Conservation (phyloP, 1,140 invertebrate species). For the Ceratina japonica region DNA sequence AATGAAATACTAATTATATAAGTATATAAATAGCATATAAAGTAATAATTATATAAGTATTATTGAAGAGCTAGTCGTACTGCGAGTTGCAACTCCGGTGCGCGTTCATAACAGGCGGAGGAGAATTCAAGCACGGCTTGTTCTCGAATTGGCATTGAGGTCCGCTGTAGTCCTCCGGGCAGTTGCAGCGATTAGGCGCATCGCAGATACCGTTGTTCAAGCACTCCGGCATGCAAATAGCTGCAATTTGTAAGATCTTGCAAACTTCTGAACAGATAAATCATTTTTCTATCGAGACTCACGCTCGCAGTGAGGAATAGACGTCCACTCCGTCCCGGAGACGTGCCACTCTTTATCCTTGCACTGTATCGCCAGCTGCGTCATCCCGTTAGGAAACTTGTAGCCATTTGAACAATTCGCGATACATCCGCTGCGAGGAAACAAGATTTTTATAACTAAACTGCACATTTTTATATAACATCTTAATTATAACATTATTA, state of each 20-base stretch:
- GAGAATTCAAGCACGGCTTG: constrained; percentile 84
- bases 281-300: constrained; percentile 60
- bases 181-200: constrained; percentile 85
- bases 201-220: constrained; percentile 89
- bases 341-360: constrained; percentile 81
- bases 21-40: too few relatives aligned
- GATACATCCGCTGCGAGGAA: constrained; percentile 77
- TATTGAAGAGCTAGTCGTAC: constrained; percentile 78
- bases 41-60: too few relatives aligned
- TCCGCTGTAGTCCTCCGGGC: constrained; percentile 86
- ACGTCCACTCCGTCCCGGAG: constrained; percentile 75
- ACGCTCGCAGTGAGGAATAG: constrained; percentile 84
- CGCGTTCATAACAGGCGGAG: constrained; percentile 84
- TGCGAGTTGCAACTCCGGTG: constrained; percentile 82
- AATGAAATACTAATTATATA: constrained; percentile 5
- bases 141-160: constrained; percentile 87
- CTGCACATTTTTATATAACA: background rate
- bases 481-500: too few relatives aligned
- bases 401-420: constrained; percentile 81
- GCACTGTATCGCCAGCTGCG: constrained; percentile 80
- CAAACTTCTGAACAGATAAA: background rate
- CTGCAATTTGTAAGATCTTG: constrained; percentile 76
- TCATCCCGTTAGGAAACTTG: constrained; percentile 82
- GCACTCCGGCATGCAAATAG: constrained; percentile 86
- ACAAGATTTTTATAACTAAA: constrained; percentile 2